Conservation (phyloP, 2,888 invertebrate genomes). For the Amorpha juglandis region DNA sequence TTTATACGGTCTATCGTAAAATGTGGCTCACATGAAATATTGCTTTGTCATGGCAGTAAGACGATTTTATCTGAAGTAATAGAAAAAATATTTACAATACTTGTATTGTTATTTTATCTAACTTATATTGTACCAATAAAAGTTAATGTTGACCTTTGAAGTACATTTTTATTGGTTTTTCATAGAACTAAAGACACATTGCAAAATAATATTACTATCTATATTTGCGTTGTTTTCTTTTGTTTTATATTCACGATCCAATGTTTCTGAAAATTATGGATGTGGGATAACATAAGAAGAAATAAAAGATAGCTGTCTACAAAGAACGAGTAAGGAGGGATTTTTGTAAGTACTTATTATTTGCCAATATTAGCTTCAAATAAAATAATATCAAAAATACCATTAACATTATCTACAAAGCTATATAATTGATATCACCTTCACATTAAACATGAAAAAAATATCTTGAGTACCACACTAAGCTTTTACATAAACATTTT, state of each 20-base stretch:
- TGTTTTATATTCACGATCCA: background rate
- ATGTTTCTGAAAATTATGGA: background rate
- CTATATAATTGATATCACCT: too few relatives aligned
- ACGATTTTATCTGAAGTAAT: slow-evolving; percentile 46
- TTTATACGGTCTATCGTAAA: slow-evolving; percentile 58
- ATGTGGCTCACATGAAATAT: slow-evolving; percentile 40
- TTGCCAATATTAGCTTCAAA: too few relatives aligned
- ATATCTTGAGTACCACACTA: too few relatives aligned
- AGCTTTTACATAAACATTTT: too few relatives aligned
- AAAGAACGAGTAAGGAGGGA: too few relatives aligned
- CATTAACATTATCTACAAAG: too few relatives aligned
- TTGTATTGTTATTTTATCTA: background rate
- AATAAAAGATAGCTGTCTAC: too few relatives aligned
- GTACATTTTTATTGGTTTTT: background rate
- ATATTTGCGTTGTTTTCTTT: background rate
- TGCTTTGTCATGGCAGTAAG: slow-evolving; percentile 46
- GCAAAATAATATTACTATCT: background rate
- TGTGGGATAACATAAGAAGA: background rate
- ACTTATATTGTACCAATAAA: slow-evolving; percentile 1
- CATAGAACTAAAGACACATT: background rate
- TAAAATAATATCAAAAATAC: too few relatives aligned
- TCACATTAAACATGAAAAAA: too few relatives aligned
- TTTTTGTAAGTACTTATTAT: too few relatives aligned
- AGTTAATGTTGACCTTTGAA: background rate
- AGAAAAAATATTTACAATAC: slow-evolving; percentile 31